A percentile compares a stretch with the other conserved stretches of the same genome.
Conservation (phyloP, 2,888 invertebrate genomes). For the Flexamia atlantica region DNA sequence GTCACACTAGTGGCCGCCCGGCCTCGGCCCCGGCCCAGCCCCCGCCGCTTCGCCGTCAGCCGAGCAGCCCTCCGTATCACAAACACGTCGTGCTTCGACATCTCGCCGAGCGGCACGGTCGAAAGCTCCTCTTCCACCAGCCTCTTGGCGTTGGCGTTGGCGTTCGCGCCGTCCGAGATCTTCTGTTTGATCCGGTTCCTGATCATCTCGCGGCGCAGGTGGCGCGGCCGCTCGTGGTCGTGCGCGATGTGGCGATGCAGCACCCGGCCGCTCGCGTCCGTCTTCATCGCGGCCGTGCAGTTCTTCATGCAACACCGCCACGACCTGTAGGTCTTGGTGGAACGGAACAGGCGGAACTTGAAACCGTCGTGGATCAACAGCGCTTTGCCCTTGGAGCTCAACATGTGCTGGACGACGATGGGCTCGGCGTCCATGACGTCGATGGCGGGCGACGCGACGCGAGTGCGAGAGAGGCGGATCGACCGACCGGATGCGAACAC, state of each 20-base stretch:
- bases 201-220: neutral
- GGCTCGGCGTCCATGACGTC: neutral
- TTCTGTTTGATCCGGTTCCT: slow-evolving; percentile 3
- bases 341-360: neutral
- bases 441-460: neutral
- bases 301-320: neutral
- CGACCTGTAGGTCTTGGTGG: neutral
- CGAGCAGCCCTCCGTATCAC: neutral
- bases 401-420: neutral
- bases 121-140: neutral
- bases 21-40: neutral
- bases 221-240: neutral
- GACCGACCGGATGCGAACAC: neutral
- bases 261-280: neutral
- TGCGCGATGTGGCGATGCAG: neutral
- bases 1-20: no score
- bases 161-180: neutral
- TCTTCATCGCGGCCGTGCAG: neutral
- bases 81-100: neutral
- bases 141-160: neutral
- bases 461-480: no score
- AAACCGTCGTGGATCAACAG: neutral
- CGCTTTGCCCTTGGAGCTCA: slow-evolving; percentile 7
- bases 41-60: neutral
- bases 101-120: neutral